A percentile compares a stretch with the other conserved stretches of the same genome.
Conservation (phyloP, 1,140 invertebrate genomes). For the Drosophila melanica region DNA sequence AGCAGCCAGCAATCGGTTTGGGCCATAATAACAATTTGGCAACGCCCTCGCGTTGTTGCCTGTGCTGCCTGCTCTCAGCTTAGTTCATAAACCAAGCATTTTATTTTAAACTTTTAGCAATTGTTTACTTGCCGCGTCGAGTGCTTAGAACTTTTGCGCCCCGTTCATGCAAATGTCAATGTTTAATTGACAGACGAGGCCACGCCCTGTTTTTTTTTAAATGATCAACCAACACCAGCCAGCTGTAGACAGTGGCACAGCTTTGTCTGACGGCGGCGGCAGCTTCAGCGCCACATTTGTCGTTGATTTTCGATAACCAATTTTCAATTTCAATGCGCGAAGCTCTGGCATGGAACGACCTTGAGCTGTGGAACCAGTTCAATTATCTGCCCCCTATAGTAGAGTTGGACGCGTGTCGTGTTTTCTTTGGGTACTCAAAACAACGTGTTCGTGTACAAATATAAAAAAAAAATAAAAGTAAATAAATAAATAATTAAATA, state of each 20-base stretch:
- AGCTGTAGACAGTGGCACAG: constrained; percentile 51
- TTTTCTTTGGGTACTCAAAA: neutral
- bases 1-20: constrained; percentile 6
- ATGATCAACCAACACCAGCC: neutral
- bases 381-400: constrained; percentile 46
- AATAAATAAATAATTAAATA: no score
- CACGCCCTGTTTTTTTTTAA: neutral
- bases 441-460: no score
- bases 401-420: neutral
- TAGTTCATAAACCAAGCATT: constrained; percentile 9
- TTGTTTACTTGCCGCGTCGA: constrained; percentile 5
- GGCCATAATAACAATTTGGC: constrained; percentile 38
- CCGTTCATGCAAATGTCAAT: constrained; percentile 9
- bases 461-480: no score
- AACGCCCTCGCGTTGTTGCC: constrained; percentile 32
- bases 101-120: neutral
- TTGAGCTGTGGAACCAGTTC: constrained; percentile 58
- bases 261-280: constrained; percentile 50
- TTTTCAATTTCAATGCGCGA: constrained; percentile 46
- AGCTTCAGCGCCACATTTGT: constrained; percentile 54
- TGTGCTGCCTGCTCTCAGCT: neutral
- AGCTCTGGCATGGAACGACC: constrained; percentile 71
- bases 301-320: constrained; percentile 51
- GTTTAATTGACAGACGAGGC: constrained; percentile 5
- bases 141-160: constrained; percentile 2